phyloP scores from a whole-genome alignment of 2,113 vertebrate species.

The Anoplopoma fimbria region DNA sequence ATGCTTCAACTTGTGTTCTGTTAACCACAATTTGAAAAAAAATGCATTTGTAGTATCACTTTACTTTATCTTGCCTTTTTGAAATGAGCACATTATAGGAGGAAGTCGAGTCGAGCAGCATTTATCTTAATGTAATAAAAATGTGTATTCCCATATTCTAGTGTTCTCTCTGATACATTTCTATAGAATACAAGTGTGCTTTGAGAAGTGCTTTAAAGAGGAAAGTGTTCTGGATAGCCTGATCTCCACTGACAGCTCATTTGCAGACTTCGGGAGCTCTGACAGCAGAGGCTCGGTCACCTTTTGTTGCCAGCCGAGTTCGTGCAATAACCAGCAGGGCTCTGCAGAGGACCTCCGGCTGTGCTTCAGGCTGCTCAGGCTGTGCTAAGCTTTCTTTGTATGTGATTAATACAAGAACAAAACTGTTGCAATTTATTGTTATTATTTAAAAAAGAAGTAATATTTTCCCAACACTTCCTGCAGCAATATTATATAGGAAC shows the following conservation, averaged over 20 bases:
- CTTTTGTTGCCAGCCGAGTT: constrained; percentile 45
- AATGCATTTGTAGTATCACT: constrained; percentile 36
- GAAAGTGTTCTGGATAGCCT: constrained; percentile 9
- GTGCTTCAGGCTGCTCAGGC: constrained; percentile 52
- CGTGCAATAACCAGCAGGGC: constrained; percentile 40
- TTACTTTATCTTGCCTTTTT: constrained; percentile 27
- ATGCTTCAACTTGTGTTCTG: constrained; percentile 42
- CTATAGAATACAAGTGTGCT: constrained; percentile 1
- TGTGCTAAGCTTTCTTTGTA: constrained; percentile 14
- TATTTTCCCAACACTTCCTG: constrained; percentile 34
- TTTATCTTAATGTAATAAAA: constrained; percentile 46
- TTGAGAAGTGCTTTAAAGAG: constrained; percentile 31
- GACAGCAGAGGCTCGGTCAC: constrained; percentile 39
- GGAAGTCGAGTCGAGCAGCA: constrained; percentile 1
- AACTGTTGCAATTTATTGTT: constrained; percentile 20
- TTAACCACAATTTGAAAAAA: constrained; percentile 41
- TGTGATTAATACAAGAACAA: constrained; percentile 33
- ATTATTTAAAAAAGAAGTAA: constrained; percentile 4
- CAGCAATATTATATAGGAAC: constrained; percentile 46
- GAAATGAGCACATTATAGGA: constrained; percentile 25
- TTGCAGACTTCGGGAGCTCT: constrained; percentile 49
- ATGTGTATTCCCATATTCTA: constrained; percentile 22
- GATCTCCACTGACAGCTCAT: constrained; percentile 47
- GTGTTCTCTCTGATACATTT: constrained; percentile 17
- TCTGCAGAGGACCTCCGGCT: constrained; percentile 54